Base-by-base conservation (phyloP, 2,113 vertebrate species). In the Vidua macroura region DNA sequence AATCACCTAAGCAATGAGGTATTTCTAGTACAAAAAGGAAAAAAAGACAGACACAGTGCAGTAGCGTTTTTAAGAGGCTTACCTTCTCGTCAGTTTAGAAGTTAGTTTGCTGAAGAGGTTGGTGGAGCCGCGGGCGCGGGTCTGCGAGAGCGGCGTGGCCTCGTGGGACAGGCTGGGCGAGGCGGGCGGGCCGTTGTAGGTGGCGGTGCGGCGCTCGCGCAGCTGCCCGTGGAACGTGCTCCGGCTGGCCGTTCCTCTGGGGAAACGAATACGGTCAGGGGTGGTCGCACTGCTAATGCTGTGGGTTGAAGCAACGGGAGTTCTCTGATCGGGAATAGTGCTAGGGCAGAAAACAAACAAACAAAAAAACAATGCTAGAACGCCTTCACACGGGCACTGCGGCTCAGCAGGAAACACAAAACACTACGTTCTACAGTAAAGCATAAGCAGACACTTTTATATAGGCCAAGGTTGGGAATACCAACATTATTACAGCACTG, bases 221-320 rank as follows among this genome's bases (percentile, higher is more conserved):
- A 99, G 98, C 97, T 99, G 99, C 39, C 99, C 99, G 3, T 99
- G 99, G 97, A 99, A 99, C 92, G 99, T 99, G 98, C 99, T 99
- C 77, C 99, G 99, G 88, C 98, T 99, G 92, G 98, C 98, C 0
- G 98, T 99, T 95, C 99, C 99, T 59, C 99, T 97, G 7, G 99
- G 99, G 97, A 99, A 99, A 88, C 99, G 99, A 41, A 99, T 98
- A 30, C 98, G 98, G 85, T 99, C 99, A 6, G 99, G 98, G 9
- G 99, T 99, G 93, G 99, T 97, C 52, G 98, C 97, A 51, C 98
- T 99, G 97, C 98, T 98, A 90, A 99, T 98, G 98, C 99, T 99
- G 98, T 99, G 99, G 63, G 99, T 99, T 51, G 99, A 99, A 52
- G 99, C 98, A 85, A 99, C 99, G 5, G 99, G 99, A 93, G 99